A percentile compares a stretch with the other conserved stretches of the same genome.
Evolutionary conservation across 92 coral and sea anemone species (phyloP).

Genomic region (Ricordea florida): DNA sequence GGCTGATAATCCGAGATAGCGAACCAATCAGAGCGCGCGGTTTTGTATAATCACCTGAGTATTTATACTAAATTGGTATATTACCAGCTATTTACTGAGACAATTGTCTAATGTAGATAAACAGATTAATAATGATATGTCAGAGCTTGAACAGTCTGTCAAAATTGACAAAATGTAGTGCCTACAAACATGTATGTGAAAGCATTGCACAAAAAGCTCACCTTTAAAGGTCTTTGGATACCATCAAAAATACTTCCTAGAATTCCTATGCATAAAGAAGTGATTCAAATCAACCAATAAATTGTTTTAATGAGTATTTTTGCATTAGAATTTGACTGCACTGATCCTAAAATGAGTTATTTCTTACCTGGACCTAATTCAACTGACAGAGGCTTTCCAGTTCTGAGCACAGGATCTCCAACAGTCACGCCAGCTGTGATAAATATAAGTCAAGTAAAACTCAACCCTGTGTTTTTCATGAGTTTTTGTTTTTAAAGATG

Average conservation of each 20-base stretch:
- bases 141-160: too few relatives aligned
- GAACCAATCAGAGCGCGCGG: too few relatives aligned
- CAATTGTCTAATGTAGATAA: not conserved
- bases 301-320: not conserved
- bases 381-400: conserved; percentile 97
- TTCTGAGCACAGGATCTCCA: conserved; percentile 97
- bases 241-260: conserved; percentile 99
- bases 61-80: too few relatives aligned
- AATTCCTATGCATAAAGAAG: conserved; percentile 59
- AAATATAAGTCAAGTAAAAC: conserved; percentile 41
- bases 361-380: conserved; percentile 93
- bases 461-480: not conserved
- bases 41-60: too few relatives aligned
- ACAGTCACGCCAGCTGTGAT: conserved; percentile 94
- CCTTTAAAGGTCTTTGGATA: conserved; percentile 97
- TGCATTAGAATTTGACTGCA: not conserved
- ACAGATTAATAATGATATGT: too few relatives aligned
- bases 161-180: too few relatives aligned
- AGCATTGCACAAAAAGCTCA: not conserved
- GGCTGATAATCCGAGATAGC: too few relatives aligned
- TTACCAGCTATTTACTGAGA: not conserved
- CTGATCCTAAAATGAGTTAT: not conserved
- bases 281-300: not conserved
- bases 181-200: not conserved
- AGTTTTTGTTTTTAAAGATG: too few relatives aligned